Conservation (phyloP, 1,140 invertebrate genomes). For the Drosophila obscura region DNA sequence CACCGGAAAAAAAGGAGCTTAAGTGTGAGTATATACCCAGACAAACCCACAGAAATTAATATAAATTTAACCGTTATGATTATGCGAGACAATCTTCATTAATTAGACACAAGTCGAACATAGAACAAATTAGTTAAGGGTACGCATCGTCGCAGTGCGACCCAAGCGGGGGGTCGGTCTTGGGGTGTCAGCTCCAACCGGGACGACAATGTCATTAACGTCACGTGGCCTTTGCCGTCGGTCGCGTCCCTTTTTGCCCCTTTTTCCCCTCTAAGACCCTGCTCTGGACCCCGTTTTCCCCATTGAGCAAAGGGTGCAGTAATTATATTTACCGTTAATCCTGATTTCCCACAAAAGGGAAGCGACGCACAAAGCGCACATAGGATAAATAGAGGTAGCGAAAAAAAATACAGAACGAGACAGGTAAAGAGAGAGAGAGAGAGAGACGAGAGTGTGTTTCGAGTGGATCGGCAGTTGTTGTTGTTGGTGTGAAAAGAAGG, state of each 20-base stretch:
- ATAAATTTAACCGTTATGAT: constrained; percentile 74
- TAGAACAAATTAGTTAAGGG: constrained; percentile 44
- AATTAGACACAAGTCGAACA: constrained; percentile 65
- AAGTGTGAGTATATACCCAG: not conserved
- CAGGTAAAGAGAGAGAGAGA: not conserved
- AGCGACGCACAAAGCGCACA: constrained; percentile 32
- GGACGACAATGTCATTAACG: constrained; percentile 43
- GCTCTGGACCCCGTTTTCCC: constrained; percentile 3
- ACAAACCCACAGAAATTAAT: constrained; percentile 56
- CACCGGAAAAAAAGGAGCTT: not conserved
- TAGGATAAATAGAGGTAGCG: constrained; percentile 15
- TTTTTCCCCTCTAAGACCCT: not conserved
- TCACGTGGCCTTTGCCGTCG: constrained; percentile 32
- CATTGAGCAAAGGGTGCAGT: constrained; percentile 44
- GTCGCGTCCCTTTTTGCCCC: not conserved
- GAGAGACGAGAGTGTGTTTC: too few species aligned
- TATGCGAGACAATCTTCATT: constrained; percentile 73
- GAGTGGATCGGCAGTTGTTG: constrained; percentile 27
- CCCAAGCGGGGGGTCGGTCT: not conserved
- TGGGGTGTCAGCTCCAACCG: constrained; percentile 14
- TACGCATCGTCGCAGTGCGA: not conserved
- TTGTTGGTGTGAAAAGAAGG: constrained; percentile 25
- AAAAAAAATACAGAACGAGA: constrained; percentile 16
- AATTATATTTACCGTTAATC: constrained; percentile 78
- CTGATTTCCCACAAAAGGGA: constrained; percentile 52